A percentile compares a stretch with the other conserved stretches of the same genome.
These are phyloP conservation scores for Dromius quadrimaculatus DNA, from an alignment of 2,888 invertebrate genomes.

Conservation along the genomic window DNA sequence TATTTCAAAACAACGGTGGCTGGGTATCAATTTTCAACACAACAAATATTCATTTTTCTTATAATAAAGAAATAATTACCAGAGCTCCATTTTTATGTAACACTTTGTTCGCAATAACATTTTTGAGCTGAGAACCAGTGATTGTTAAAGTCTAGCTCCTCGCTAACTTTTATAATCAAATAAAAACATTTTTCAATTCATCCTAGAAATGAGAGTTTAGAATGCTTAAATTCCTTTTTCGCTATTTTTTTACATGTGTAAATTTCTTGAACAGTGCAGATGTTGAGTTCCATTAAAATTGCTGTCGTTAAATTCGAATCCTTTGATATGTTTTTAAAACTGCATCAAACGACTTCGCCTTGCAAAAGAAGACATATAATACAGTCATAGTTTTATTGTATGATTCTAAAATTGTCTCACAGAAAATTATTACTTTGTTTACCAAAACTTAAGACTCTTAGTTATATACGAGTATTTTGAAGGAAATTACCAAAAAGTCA, in stretches of 20 bases:
- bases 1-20: too few species aligned
- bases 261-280: neutral
- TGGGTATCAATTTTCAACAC: too few species aligned
- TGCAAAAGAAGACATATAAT: neutral
- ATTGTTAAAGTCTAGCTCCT: neutral
- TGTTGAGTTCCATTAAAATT: neutral
- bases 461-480: neutral
- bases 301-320: conserved; percentile 1
- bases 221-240: too few species aligned
- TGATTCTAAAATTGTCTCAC: conserved; percentile 11
- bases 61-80: too few species aligned
- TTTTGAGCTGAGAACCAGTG: neutral
- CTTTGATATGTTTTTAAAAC: neutral
- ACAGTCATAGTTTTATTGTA: conserved; percentile 14
- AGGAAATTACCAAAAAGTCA: neutral
- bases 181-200: neutral
- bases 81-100: too few species aligned
- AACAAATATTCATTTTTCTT: too few species aligned
- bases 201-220: too few species aligned
- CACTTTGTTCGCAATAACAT: neutral
- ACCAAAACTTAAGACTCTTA: conserved; percentile 6
- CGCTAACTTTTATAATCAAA: neutral
- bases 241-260: neutral
- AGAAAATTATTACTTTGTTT: conserved; percentile 40
- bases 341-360: neutral